phyloP scores from a whole-genome alignment of 2,797 vertebrate species.

The Neolamprologus multifasciatus region DNA sequence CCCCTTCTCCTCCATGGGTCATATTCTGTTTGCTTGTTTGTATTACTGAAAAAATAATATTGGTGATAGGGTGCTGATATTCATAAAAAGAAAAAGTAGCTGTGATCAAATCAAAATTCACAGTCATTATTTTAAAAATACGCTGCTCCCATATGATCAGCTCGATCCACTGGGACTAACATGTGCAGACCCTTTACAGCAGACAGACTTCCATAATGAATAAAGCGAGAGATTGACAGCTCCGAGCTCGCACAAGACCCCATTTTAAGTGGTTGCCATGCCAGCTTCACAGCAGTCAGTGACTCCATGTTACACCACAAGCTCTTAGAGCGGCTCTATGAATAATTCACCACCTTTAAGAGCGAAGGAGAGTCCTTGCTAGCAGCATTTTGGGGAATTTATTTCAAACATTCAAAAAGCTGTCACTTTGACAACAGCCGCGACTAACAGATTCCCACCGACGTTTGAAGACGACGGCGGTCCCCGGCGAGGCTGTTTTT shows the following conservation, averaged over 20 bases:
- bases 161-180: not conserved
- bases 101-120: not conserved
- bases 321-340: constrained; percentile 49
- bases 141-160: not conserved
- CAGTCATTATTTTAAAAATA: not conserved
- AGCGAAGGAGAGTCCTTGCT: constrained; percentile 13
- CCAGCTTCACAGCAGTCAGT: constrained; percentile 65
- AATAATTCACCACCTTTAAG: constrained; percentile 59
- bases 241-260: constrained; percentile 33
- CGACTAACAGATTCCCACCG: constrained; percentile 9
- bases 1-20: not conserved
- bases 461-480: not conserved
- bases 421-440: constrained; percentile 4
- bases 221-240: constrained; percentile 34
- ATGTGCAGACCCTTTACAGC: not conserved
- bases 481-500: constrained; percentile 20
- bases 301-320: constrained; percentile 58
- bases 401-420: not conserved
- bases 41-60: not conserved
- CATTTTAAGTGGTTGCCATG: constrained; percentile 69
- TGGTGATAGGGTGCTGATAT: not conserved
- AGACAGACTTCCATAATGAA: constrained; percentile 6
- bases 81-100: not conserved
- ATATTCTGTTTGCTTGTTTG: not conserved
- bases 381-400: constrained; percentile 27